phyloP scores from a whole-genome alignment of 2,797 vertebrate genomes.

The Ceryle rudis region DNA sequence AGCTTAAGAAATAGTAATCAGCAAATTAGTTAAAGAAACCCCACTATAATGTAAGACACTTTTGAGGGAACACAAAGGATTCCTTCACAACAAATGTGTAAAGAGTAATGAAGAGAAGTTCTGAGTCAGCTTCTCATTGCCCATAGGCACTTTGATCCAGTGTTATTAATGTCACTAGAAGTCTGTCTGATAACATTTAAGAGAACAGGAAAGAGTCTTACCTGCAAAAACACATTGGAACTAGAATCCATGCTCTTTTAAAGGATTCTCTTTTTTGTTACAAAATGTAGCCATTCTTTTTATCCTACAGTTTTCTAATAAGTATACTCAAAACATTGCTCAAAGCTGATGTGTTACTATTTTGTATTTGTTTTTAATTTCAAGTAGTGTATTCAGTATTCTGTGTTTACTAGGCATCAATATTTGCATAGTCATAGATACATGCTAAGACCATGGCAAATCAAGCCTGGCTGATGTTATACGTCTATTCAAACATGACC shows the following conservation, averaged over 20 bases:
- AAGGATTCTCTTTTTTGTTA: background rate
- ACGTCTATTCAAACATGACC: constrained; percentile 56
- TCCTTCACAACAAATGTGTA: background rate
- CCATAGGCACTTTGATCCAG: background rate
- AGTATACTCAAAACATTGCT: background rate
- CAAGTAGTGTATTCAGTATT: background rate
- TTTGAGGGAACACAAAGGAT: background rate
- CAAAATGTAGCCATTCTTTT: background rate
- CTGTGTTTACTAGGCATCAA: background rate
- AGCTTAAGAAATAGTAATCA: background rate
- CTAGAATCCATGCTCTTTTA: background rate
- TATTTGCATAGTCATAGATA: constrained; percentile 35
- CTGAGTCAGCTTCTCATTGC: background rate
- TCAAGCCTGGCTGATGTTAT: constrained; percentile 24
- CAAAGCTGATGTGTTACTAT: background rate
- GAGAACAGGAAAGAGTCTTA: background rate
- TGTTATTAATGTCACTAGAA: background rate
- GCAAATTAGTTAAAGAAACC: background rate
- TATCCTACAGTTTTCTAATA: background rate
- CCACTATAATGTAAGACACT: background rate
- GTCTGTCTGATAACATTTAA: background rate
- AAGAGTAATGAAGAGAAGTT: background rate
- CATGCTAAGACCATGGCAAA: background rate
- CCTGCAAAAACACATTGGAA: background rate
- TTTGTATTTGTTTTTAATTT: constrained; percentile 27